phyloP scores from a whole-genome alignment of 2,113 vertebrate genomes.

The Pygoscelis antarcticus region DNA sequence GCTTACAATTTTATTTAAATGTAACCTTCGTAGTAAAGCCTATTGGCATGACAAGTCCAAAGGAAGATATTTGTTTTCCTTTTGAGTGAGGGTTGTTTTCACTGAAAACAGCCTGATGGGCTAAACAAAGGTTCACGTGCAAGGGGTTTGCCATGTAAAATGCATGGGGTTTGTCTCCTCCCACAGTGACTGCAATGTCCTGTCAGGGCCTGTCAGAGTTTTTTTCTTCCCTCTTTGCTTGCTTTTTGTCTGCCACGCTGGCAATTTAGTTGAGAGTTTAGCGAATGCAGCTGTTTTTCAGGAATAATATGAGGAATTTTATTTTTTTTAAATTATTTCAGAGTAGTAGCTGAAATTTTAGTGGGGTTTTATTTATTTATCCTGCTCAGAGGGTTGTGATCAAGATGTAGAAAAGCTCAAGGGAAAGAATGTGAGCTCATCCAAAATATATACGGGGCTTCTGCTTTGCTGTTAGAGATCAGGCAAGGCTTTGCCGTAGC shows the following conservation, averaged over 20 bases:
- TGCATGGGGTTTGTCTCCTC: not conserved
- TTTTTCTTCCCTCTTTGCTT: not conserved
- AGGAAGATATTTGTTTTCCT: not conserved
- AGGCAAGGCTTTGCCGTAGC: not conserved
- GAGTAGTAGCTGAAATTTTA: not conserved
- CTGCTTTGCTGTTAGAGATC: not conserved
- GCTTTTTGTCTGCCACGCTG: not conserved
- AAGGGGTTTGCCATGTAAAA: not conserved
- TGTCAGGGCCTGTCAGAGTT: not conserved
- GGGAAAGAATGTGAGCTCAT: not conserved
- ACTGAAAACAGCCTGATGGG: not conserved
- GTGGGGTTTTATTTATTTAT: not conserved
- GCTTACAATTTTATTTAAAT: not conserved
- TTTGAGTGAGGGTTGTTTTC: not conserved
- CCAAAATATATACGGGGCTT: accelerated
- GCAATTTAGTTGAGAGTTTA: not conserved
- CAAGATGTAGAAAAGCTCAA: not conserved
- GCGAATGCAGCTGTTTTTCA: not conserved
- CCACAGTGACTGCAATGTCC: not conserved
- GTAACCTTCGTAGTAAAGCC: not conserved
- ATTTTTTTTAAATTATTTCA: not conserved
- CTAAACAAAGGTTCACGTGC: not conserved
- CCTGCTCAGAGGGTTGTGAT: not conserved
- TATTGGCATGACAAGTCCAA: not conserved
- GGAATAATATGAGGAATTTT: not conserved